Evolutionary conservation across 2,888 invertebrate species (phyloP), one percentile per base, ranked within the genome.

Genomic region (Cerceris rybyensis): DNA sequence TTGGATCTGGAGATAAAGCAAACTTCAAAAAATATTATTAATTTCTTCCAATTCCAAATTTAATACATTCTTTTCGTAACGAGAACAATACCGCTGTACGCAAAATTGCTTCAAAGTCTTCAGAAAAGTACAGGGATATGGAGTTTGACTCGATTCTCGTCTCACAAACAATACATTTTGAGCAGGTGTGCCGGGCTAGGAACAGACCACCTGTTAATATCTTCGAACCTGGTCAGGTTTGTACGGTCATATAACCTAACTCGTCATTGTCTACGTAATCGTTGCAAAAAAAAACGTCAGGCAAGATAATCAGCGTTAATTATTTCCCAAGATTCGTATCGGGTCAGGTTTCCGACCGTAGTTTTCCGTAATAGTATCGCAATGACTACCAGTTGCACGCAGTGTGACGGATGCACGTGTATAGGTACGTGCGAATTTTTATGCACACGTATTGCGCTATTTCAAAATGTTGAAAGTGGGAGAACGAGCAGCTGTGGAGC

Each of bases 351-450:
- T 28, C 28, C 28, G 28, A 28, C 28, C 28, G 28, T 28, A 28
- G 28, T 28, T 28, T 28, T 28, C 28, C 28, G 28, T 28, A 28
- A 28, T 28, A 28, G 28, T 28, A 4, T 28, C 28, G 28, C 28
- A 28, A 28, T 28, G 28, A 28, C 28, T 28, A 28, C 28, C 28
- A 7, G 52, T 52, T 52, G 14, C 52, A 52, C 52, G n/a, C 14
- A 2, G 52, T 52, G n/a, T 28, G 11, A 16, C 9, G 17, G 55
- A 17, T 55, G 14, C 13, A 55, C 50, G 50, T 17, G 28, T 28
- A 17, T 17, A 55, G 17, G 17, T 75, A 69, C 71, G 65, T 54
- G 74, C 82, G 55, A 72, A 79, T 81, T 81, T 52, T 59, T 75
- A 60, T 57, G 58, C 60, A n/a, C 7, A 46, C 49, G 49, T 67